phyloP scores from a whole-genome alignment of 2,797 vertebrate genomes.

The Mus spretus region DNA sequence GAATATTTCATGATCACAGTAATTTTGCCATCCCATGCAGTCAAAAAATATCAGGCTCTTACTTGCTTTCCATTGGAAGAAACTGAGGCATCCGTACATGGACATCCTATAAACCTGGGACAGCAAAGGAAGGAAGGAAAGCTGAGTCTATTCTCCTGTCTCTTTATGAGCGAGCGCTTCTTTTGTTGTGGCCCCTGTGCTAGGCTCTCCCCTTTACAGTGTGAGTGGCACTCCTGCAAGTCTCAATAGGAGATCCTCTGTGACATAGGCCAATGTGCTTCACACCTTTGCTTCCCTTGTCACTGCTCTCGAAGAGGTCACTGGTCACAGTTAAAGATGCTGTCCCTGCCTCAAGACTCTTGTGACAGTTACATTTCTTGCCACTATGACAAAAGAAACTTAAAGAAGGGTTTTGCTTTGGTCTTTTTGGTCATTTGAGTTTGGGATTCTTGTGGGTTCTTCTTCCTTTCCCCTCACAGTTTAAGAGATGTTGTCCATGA shows the following conservation, averaged over 20 bases:
- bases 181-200: neutral
- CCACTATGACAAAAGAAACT: neutral
- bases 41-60: conserved; percentile 40
- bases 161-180: neutral
- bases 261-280: neutral
- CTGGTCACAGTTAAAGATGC: neutral
- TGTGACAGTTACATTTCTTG: neutral
- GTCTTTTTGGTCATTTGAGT: neutral
- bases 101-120: neutral
- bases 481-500: neutral
- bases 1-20: conserved; percentile 42
- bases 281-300: neutral
- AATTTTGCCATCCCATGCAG: conserved; percentile 45
- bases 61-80: conserved; percentile 43
- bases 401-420: neutral
- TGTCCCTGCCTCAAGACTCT: neutral
- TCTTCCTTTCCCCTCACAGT: neutral
- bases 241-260: neutral
- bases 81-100: conserved; percentile 37
- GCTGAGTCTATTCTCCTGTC: neutral
- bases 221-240: neutral
- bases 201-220: neutral
- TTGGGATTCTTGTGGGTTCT: neutral
- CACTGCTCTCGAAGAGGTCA: neutral
- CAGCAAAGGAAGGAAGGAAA: neutral